These are phyloP conservation scores for Drosophila lacicola DNA, from an alignment of 2,888 invertebrate genomes.

Conservation along the genomic window DNA sequence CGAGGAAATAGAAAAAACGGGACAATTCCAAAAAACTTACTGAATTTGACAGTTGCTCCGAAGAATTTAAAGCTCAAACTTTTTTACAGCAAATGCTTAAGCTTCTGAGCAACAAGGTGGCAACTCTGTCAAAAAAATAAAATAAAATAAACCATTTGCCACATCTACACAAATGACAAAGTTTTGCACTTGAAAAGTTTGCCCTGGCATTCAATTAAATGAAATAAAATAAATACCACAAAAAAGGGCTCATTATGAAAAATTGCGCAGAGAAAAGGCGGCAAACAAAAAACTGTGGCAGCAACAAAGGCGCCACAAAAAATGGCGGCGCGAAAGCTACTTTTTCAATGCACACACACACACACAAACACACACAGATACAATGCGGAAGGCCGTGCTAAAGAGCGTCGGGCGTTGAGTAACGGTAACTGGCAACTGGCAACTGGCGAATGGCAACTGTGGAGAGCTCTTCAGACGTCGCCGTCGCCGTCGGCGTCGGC, in stretches of 20 bases:
- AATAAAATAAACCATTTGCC: conserved; percentile 64
- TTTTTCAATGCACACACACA: conserved; percentile 62
- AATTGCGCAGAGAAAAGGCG: conserved; percentile 66
- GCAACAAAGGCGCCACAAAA: conserved; percentile 82
- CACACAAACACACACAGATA: conserved; percentile 22
- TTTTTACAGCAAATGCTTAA: neutral
- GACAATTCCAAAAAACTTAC: neutral
- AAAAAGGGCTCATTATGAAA: conserved; percentile 75
- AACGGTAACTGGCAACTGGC: conserved; percentile 58
- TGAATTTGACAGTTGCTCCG: conserved; percentile 17
- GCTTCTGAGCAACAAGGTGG: conserved; percentile 17
- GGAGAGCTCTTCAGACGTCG: conserved; percentile 74
- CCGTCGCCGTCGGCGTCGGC: conserved; percentile 62
- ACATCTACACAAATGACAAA: conserved; percentile 82
- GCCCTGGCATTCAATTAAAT: conserved; percentile 59
- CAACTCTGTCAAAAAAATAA: conserved; percentile 26
- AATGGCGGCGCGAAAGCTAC: conserved; percentile 84
- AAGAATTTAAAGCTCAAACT: neutral
- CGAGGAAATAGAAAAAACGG: conserved; percentile 28
- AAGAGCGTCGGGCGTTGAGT: conserved; percentile 42
- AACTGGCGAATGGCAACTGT: conserved; percentile 67
- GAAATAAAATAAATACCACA: conserved; percentile 46
- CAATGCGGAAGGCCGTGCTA: conserved; percentile 32
- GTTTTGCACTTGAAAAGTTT: conserved; percentile 82
- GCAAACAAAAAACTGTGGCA: conserved; percentile 69